Percentiles rank a stretch among this genome's conserved stretches.
These are phyloP conservation scores for Parasteatoda tepidariorum DNA, from an alignment of 1,140 invertebrate species.

Conservation along the genomic window DNA sequence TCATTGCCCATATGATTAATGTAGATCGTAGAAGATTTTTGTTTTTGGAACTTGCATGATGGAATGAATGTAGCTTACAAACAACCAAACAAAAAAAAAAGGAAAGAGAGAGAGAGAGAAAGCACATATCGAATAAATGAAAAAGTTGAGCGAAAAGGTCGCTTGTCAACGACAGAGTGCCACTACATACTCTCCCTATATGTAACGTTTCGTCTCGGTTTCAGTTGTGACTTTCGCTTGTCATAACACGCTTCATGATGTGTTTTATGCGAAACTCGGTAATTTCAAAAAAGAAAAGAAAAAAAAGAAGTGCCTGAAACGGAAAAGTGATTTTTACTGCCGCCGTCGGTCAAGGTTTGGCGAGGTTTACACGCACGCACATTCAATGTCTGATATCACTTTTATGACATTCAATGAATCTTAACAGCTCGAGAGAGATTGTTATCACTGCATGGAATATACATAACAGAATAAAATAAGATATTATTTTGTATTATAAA, in stretches of 20 bases:
- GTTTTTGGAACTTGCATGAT: too few relatives aligned
- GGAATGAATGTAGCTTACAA: too few relatives aligned
- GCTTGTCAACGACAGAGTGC: conserved; percentile 5
- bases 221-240: conserved; percentile 13
- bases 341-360: conserved; percentile 48
- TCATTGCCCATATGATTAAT: too few relatives aligned
- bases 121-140: background rate
- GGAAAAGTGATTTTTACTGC: conserved; percentile 20
- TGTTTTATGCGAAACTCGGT: conserved; percentile 34
- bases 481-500: too few relatives aligned
- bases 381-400: background rate
- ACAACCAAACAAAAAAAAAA: background rate
- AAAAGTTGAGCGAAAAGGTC: conserved; percentile 46
- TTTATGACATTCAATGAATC: background rate
- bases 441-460: background rate
- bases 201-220: background rate
- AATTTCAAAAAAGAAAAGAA: conserved; percentile 24
- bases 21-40: too few relatives aligned
- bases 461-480: too few relatives aligned
- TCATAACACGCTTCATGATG: conserved; percentile 32
- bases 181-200: background rate
- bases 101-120: background rate
- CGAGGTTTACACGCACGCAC: background rate
- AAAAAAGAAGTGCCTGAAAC: background rate
- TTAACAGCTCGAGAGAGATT: background rate